These are phyloP conservation scores for Dioctria linearis DNA, from an alignment of 2,888 invertebrate species.

Conservation along the genomic window DNA sequence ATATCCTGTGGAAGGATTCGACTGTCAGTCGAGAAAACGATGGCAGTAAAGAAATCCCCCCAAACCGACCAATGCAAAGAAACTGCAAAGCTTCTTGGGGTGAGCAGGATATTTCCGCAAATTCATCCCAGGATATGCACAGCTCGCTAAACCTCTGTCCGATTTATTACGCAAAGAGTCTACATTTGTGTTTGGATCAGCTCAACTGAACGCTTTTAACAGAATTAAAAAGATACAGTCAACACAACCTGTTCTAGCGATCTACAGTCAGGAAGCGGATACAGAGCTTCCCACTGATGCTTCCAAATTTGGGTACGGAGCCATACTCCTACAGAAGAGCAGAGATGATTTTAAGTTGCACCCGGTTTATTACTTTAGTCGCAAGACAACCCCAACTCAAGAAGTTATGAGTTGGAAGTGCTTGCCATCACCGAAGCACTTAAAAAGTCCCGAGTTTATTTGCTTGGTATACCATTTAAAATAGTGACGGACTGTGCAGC, in stretches of 20 bases:
- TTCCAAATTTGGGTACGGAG: too few relatives aligned
- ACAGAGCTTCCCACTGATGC: too few relatives aligned
- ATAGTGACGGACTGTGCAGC: too few relatives aligned
- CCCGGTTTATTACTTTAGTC: constrained; percentile 1
- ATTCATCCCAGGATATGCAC: too few relatives aligned
- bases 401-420: constrained; percentile 60
- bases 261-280: too few relatives aligned
- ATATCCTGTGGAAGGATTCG: not conserved
- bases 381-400: constrained; percentile 53
- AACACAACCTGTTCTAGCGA: constrained; percentile 56
- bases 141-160: too few relatives aligned
- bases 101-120: constrained; percentile 60
- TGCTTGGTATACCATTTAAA: constrained; percentile 58
- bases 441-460: constrained; percentile 62
- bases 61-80: too few relatives aligned
- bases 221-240: constrained; percentile 54
- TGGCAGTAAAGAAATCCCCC: constrained; percentile 61
- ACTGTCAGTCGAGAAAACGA: constrained; percentile 56
- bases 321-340: too few relatives aligned
- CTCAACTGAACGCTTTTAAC: constrained; percentile 52
- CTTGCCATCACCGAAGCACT: constrained; percentile 50
- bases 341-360: constrained; percentile 53
- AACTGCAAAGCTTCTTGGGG: too few relatives aligned
- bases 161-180: too few relatives aligned
- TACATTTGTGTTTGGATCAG: too few relatives aligned